These are phyloP conservation scores for Chymomyza caudatula DNA, from an alignment of 2,888 invertebrate genomes.

Conservation along the genomic window DNA sequence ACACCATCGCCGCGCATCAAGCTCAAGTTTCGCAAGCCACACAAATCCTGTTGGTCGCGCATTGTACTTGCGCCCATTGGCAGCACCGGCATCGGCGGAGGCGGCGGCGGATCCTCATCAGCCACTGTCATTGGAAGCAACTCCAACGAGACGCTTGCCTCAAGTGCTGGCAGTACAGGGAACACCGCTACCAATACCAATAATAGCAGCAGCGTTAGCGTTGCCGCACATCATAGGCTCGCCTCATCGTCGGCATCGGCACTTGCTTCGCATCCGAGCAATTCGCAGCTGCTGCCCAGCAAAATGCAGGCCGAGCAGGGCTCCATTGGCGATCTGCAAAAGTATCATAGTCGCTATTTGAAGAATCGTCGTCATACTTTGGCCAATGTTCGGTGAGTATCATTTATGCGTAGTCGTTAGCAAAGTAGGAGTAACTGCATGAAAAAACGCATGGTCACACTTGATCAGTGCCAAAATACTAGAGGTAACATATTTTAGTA, in stretches of 20 bases:
- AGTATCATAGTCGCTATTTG: slow-evolving; percentile 91
- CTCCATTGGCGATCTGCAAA: slow-evolving; percentile 92
- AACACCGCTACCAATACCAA: slow-evolving; percentile 61
- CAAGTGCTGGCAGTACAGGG: slow-evolving; percentile 67
- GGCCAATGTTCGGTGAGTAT: slow-evolving; percentile 94
- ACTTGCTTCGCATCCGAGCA: slow-evolving; percentile 72
- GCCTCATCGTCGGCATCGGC: slow-evolving; percentile 72
- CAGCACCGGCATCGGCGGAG: slow-evolving; percentile 33
- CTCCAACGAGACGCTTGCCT: slow-evolving; percentile 75
- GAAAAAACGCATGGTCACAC: too few relatives aligned
- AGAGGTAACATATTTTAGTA: too few relatives aligned
- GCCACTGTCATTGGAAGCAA: slow-evolving; percentile 69
- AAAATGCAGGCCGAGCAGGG: slow-evolving; percentile 96
- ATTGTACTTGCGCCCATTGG: slow-evolving; percentile 73
- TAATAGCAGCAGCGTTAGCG: slow-evolving; percentile 69
- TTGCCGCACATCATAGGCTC: slow-evolving; percentile 62
- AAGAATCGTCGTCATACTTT: slow-evolving; percentile 92
- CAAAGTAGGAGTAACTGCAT: too few relatives aligned
- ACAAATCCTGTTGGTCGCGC: slow-evolving; percentile 77
- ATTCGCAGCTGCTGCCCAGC: slow-evolving; percentile 78
- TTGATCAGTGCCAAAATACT: too few relatives aligned
- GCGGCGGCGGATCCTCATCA: slow-evolving; percentile 46
- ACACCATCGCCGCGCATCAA: slow-evolving; percentile 78
- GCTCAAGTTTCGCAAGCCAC: slow-evolving; percentile 76
- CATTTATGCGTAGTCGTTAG: not conserved